Evolutionary conservation across 2,797 vertebrate species (phyloP).

Genomic region (Protonibea diacanthus): DNA sequence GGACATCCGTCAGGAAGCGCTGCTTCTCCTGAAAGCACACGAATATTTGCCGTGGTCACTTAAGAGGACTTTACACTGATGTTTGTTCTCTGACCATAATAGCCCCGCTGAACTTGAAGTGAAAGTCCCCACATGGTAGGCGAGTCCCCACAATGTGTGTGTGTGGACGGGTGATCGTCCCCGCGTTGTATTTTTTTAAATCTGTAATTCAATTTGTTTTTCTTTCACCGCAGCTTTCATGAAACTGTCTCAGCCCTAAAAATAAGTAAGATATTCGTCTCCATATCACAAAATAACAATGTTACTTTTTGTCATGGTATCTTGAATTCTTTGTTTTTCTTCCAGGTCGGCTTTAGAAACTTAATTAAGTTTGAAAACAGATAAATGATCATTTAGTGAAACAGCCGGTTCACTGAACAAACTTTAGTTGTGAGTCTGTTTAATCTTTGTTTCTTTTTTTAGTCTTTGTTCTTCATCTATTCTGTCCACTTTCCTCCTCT

Average conservation of each 20-base stretch:
- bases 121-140: no score
- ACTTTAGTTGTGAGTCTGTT: conserved; percentile 16
- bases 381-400: conserved; percentile 5
- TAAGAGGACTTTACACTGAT: background rate
- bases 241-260: background rate
- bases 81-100: no score
- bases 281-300: background rate
- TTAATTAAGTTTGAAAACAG: conserved; percentile 8
- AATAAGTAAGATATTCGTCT: background rate
- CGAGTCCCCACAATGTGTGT: no score
- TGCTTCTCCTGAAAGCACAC: conserved; percentile 91
- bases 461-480: background rate
- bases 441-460: conserved; percentile 8
- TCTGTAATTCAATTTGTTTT: no score
- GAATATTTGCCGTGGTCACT: background rate
- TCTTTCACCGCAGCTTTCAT: no score
- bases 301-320: background rate
- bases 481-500: background rate
- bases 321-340: background rate
- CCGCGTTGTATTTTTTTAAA: no score
- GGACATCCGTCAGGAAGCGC: conserved; percentile 96
- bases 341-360: background rate
- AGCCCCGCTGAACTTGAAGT: no score
- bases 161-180: no score
- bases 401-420: conserved; percentile 22